These are phyloP conservation scores for Penaeus japonicus DNA, from an alignment of 1,140 invertebrate genomes.

Conservation along the genomic window DNA sequence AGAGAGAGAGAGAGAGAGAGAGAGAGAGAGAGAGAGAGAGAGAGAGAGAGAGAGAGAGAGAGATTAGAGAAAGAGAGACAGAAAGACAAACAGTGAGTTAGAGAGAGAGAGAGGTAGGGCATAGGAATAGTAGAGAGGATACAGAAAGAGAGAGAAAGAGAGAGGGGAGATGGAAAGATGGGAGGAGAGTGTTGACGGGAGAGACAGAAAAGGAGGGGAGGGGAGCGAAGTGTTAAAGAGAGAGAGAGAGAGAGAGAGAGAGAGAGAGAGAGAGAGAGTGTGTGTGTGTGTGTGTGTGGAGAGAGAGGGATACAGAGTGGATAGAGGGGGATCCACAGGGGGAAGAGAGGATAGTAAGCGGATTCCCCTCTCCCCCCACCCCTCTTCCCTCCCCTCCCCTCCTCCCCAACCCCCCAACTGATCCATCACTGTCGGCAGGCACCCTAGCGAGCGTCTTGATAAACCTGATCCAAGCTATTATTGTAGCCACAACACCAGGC, in stretches of 20 bases:
- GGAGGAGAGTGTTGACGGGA: background rate
- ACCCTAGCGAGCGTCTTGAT: background rate
- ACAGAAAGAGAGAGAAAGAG: background rate
- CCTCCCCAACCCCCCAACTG: background rate
- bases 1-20: too few relatives aligned
- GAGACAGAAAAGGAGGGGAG: background rate
- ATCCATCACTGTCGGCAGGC: conserved; percentile 16
- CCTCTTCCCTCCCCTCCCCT: background rate
- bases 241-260: background rate
- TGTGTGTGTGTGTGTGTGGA: background rate
- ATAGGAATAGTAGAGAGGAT: background rate
- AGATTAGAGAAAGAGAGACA: background rate
- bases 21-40: too few relatives aligned
- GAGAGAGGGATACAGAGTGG: background rate
- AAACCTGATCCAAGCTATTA: background rate
- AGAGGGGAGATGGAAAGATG: background rate
- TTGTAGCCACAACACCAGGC: background rate
- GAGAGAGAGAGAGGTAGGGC: background rate
- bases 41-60: too few relatives aligned
- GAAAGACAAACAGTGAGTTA: background rate
- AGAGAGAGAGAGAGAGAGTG: background rate
- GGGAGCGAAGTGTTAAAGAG: background rate
- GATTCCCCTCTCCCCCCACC: background rate
- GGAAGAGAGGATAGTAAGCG: background rate
- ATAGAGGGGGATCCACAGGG: background rate